These are phyloP conservation scores for human DNA, from an alignment of 2,113 vertebrate species.

Conservation along the genomic window GRCh38 chr4:4809001-4809500, in stretches of 20 bases:
- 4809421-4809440: neutral
- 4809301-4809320: neutral
- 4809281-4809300: neutral
- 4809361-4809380: fast-evolving
- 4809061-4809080: neutral
- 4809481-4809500: too few relatives aligned
- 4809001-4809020: neutral
- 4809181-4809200: neutral
- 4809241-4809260: neutral
- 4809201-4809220: neutral
- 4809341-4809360: neutral
- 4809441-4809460: neutral
- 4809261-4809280: neutral
- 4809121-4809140: fast-evolving
- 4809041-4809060: neutral
- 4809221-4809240: neutral
- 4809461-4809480: neutral
- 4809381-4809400: neutral
- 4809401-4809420: neutral
- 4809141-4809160: neutral
- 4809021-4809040: neutral
- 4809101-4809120: neutral
- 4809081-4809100: neutral
- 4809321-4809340: neutral
- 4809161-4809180: neutral